These are phyloP conservation scores for Erithacus rubecula DNA, from an alignment of 2,797 vertebrate genomes.

Conservation along the genomic window DNA sequence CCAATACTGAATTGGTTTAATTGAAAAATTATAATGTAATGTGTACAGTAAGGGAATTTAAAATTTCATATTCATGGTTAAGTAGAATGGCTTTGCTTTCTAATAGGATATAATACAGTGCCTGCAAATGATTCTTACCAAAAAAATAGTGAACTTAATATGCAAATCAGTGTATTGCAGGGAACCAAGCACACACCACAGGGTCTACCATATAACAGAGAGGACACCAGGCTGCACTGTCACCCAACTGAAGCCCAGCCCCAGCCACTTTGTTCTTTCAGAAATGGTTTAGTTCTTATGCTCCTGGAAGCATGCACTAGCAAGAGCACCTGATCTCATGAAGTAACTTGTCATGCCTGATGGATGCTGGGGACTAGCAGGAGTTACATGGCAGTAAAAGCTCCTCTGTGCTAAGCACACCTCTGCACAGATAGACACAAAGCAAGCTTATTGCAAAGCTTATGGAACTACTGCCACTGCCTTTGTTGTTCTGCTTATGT, in stretches of 20 bases:
- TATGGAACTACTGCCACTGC: not conserved
- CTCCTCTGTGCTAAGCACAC: not conserved
- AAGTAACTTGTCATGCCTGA: not conserved
- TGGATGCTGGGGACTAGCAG: not conserved
- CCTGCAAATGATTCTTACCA: not conserved
- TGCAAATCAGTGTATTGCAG: not conserved
- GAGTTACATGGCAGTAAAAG: not conserved
- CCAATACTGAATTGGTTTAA: slow-evolving; percentile 45
- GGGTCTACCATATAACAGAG: not conserved
- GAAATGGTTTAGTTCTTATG: not conserved
- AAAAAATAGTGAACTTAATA: not conserved
- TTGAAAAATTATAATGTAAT: slow-evolving; percentile 34
- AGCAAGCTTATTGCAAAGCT: not conserved
- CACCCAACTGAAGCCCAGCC: not conserved
- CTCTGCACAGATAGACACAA: not conserved
- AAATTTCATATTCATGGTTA: slow-evolving; percentile 19
- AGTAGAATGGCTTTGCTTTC: not conserved
- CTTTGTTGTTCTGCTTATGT: not conserved
- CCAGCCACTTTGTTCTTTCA: not conserved
- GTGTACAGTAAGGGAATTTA: slow-evolving; percentile 22
- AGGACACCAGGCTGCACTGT: not conserved
- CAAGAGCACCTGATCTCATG: not conserved
- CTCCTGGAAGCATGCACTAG: not conserved
- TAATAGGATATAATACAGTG: not conserved
- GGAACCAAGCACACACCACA: not conserved